Evolutionary conservation across 2,113 vertebrate genomes (phyloP).

Genomic region (Sisor rabdophorus): DNA sequence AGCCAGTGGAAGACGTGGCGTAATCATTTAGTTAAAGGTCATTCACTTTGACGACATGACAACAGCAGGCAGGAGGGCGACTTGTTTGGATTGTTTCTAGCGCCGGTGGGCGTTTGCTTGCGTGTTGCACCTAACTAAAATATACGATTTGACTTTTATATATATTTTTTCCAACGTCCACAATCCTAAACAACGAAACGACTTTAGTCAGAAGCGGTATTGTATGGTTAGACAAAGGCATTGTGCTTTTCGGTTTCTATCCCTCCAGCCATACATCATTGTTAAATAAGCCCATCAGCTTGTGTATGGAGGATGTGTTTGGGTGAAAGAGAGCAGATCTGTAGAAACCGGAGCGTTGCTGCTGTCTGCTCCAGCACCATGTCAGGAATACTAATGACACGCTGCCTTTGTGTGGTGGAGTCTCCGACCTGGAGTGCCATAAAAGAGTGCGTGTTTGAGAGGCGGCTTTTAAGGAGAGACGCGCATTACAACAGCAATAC

Average conservation of each 20-base stretch:
- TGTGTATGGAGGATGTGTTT: slow-evolving; percentile 39
- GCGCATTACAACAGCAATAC: not conserved
- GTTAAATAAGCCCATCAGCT: slow-evolving; percentile 50
- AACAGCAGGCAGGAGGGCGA: slow-evolving; percentile 24
- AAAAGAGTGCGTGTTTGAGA: slow-evolving; percentile 25
- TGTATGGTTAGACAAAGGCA: slow-evolving; percentile 44
- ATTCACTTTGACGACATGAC: slow-evolving; percentile 39
- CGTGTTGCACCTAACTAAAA: slow-evolving; percentile 2
- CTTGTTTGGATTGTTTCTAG: slow-evolving; percentile 43
- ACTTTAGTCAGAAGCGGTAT: slow-evolving; percentile 38
- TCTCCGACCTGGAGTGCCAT: slow-evolving; percentile 36
- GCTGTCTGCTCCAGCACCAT: slow-evolving; percentile 36
- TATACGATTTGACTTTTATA: slow-evolving; percentile 30
- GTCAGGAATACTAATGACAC: slow-evolving; percentile 50
- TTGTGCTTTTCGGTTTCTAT: slow-evolving; percentile 49
- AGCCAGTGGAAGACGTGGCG: slow-evolving; percentile 31
- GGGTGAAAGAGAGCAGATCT: slow-evolving; percentile 45
- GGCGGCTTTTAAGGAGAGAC: not conserved
- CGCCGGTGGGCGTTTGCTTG: slow-evolving; percentile 19
- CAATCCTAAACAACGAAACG: slow-evolving; percentile 33
- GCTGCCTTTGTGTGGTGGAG: slow-evolving; percentile 38
- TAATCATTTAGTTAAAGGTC: slow-evolving; percentile 45
- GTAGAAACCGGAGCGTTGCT: slow-evolving; percentile 31
- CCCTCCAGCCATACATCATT: slow-evolving; percentile 50
- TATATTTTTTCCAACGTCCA: slow-evolving; percentile 11